phyloP scores from a whole-genome alignment of 2,113 vertebrate species.

The Eudorcas thomsonii region DNA sequence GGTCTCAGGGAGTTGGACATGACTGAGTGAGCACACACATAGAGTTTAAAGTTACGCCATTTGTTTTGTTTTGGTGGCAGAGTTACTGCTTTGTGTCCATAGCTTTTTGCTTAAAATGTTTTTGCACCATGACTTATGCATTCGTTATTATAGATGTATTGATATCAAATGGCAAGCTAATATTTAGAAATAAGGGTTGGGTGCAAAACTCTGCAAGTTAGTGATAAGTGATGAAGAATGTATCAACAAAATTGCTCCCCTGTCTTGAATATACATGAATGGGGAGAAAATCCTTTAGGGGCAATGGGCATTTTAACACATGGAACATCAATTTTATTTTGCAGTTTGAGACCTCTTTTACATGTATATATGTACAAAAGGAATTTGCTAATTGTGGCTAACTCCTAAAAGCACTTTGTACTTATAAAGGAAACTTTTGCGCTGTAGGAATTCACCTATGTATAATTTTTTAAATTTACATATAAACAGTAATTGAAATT shows the following conservation, averaged over 20 bases:
- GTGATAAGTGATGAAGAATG: neutral
- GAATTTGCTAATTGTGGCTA: slow-evolving; percentile 7
- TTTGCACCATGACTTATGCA: slow-evolving; percentile 1
- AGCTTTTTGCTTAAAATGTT: slow-evolving; percentile 24
- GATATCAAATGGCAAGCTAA: slow-evolving; percentile 4
- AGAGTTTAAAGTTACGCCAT: neutral
- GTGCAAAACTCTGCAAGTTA: neutral
- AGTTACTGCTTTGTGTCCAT: neutral
- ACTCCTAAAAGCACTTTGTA: neutral
- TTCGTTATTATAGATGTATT: neutral
- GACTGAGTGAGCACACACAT: neutral
- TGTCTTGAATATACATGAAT: neutral
- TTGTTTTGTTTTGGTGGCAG: neutral
- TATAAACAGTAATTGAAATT: neutral
- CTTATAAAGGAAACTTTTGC: neutral
- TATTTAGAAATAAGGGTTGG: slow-evolving; percentile 34
- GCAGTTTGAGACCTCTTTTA: neutral
- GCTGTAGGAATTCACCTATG: neutral
- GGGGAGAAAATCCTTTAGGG: neutral
- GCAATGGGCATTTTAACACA: neutral
- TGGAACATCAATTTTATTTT: slow-evolving; percentile 32
- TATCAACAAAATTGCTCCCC: neutral
- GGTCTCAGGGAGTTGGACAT: neutral
- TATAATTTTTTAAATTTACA: neutral
- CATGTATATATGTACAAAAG: neutral